Percentiles rank a stretch among this genome's conserved stretches.
phyloP scores from a whole-genome alignment of 1,140 invertebrate genomes.

The Epicauta chinensis region DNA sequence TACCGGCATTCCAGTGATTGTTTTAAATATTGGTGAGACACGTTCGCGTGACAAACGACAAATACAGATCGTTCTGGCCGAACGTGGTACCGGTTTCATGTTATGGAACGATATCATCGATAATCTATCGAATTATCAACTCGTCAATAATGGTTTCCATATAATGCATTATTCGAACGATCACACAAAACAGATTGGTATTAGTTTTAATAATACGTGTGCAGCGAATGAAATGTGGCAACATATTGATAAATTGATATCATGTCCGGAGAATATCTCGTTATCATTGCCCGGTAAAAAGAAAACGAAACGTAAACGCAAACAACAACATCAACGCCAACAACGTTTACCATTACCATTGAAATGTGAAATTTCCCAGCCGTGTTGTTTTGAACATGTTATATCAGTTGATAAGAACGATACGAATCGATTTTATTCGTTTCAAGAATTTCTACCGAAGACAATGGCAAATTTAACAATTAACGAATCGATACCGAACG shows the following conservation, averaged over 20 bases:
- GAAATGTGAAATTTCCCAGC: slow-evolving; percentile 78
- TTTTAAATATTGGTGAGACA: slow-evolving; percentile 71
- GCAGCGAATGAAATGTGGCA: slow-evolving; percentile 65
- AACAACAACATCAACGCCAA: slow-evolving; percentile 40
- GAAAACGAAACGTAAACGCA: slow-evolving; percentile 51
- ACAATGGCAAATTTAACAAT: slow-evolving; percentile 6
- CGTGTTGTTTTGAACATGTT: slow-evolving; percentile 82
- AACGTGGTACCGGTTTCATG: slow-evolving; percentile 76
- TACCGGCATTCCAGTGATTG: slow-evolving; percentile 75
- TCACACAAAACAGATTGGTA: slow-evolving; percentile 54
- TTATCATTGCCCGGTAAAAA: slow-evolving; percentile 59
- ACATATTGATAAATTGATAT: slow-evolving; percentile 63
- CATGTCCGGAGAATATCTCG: slow-evolving; percentile 74
- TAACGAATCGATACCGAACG: background rate
- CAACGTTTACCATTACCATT: slow-evolving; percentile 51
- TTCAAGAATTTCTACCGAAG: slow-evolving; percentile 48
- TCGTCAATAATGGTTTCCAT: slow-evolving; percentile 66
- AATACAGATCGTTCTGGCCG: slow-evolving; percentile 71
- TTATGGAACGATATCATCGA: slow-evolving; percentile 83
- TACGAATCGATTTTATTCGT: slow-evolving; percentile 58
- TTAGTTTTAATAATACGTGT: slow-evolving; percentile 71
- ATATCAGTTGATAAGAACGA: slow-evolving; percentile 70
- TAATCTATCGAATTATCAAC: slow-evolving; percentile 59
- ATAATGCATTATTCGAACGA: slow-evolving; percentile 75
- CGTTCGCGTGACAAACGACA: slow-evolving; percentile 62